Conservation (phyloP, 2,797 vertebrate species). For the Manis crassicaudata region DNA sequence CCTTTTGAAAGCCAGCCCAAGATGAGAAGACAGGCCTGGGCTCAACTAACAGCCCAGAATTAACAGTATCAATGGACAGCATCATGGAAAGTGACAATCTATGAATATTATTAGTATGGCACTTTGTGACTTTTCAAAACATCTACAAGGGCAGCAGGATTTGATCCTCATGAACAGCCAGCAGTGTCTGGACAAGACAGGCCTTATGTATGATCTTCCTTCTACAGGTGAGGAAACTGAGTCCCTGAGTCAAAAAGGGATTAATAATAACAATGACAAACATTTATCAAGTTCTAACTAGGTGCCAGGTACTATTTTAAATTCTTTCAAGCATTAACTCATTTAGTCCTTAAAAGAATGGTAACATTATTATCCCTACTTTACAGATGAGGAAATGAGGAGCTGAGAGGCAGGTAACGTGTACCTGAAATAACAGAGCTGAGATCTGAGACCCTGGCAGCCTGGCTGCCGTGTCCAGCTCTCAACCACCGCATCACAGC, state of each 20-base stretch:
- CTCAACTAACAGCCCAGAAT: background rate
- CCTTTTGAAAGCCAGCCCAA: background rate
- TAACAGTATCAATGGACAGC: background rate
- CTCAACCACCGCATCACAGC: no score
- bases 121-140: background rate
- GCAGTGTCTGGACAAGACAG: background rate
- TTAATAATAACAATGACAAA: background rate
- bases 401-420: background rate
- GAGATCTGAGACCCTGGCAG: background rate
- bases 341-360: background rate
- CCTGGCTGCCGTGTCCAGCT: background rate
- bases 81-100: background rate
- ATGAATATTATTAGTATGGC: accelerated
- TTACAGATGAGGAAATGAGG: background rate
- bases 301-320: background rate
- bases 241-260: background rate
- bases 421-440: background rate
- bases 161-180: background rate
- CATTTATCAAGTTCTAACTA: background rate
- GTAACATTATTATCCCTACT: no score
- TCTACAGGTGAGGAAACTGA: background rate
- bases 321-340: constrained; percentile 1
- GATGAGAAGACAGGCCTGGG: background rate
- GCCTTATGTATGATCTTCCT: background rate
- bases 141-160: background rate